Evolutionary conservation across 2,888 invertebrate genomes (phyloP).

Genomic region (Sarcophaga rosellei): DNA sequence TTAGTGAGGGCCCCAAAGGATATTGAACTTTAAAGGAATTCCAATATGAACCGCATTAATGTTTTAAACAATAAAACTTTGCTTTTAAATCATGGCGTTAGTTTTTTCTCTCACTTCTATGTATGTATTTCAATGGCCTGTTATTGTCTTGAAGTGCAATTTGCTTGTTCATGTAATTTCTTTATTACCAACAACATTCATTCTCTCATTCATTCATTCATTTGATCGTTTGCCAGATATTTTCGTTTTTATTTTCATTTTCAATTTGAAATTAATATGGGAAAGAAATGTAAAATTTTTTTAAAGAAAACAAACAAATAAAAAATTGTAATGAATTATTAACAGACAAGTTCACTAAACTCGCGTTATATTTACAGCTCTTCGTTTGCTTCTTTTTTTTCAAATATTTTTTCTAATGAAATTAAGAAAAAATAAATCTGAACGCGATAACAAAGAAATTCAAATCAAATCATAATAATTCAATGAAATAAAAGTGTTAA

Average conservation of each 20-base stretch:
- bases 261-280: conserved; percentile 55
- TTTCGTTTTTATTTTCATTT: conserved; percentile 31
- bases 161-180: not conserved
- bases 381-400: not conserved
- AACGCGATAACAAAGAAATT: no score
- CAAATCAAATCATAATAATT: no score
- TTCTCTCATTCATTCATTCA: no score
- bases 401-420: not conserved
- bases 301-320: not conserved
- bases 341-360: not conserved
- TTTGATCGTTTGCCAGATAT: not conserved
- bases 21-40: no score
- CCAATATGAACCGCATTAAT: no score
- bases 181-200: not conserved
- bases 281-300: conserved; percentile 40
- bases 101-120: not conserved
- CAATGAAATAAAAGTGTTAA: no score
- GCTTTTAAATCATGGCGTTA: not conserved
- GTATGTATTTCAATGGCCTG: not conserved
- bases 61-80: no score
- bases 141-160: not conserved
- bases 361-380: not conserved
- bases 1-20: no score
- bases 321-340: not conserved
- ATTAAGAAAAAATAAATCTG: not conserved